Evolutionary conservation across 2,888 invertebrate genomes (phyloP).

Genomic region (Abrostola triplasia): DNA sequence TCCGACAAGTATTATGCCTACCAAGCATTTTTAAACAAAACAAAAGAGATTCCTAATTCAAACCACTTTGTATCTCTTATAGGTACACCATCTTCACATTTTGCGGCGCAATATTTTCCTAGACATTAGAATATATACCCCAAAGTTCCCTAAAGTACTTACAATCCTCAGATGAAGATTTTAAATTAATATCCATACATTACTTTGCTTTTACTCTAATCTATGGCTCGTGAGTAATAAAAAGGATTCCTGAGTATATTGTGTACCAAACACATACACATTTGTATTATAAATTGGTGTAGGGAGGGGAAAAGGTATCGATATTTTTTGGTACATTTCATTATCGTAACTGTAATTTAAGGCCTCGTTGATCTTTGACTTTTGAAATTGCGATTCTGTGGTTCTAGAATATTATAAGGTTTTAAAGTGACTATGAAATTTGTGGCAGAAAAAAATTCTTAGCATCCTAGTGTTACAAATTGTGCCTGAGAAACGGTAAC

Average conservation of each 20-base stretch:
- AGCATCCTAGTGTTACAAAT: too few relatives aligned
- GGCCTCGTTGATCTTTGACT: too few relatives aligned
- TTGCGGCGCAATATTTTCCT: conserved; percentile 3
- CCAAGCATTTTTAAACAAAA: neutral
- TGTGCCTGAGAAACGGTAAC: too few relatives aligned
- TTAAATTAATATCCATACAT: conserved; percentile 53
- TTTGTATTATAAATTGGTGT: conserved; percentile 68
- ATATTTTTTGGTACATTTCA: conserved; percentile 14
- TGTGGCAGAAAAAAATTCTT: too few relatives aligned
- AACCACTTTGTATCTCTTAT: conserved; percentile 5
- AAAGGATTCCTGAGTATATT: conserved; percentile 58
- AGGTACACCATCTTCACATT: conserved; percentile 6
- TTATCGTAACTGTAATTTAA: too few relatives aligned
- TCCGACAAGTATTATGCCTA: too few relatives aligned
- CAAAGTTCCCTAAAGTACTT: conserved; percentile 11
- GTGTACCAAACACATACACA: conserved; percentile 59
- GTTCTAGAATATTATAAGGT: too few relatives aligned
- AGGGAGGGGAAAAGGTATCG: conserved; percentile 34
- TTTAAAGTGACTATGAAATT: too few relatives aligned
- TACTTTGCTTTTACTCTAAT: conserved; percentile 67
- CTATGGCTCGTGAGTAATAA: conserved; percentile 57
- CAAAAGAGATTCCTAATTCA: conserved; percentile 6
- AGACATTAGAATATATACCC: conserved; percentile 11
- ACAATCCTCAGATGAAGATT: conserved; percentile 20
- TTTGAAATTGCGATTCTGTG: too few relatives aligned